A percentile compares a stretch with the other conserved stretches of the same genome.
These are phyloP conservation scores for Dasypolia templi DNA, from an alignment of 2,888 invertebrate species.

Conservation along the genomic window DNA sequence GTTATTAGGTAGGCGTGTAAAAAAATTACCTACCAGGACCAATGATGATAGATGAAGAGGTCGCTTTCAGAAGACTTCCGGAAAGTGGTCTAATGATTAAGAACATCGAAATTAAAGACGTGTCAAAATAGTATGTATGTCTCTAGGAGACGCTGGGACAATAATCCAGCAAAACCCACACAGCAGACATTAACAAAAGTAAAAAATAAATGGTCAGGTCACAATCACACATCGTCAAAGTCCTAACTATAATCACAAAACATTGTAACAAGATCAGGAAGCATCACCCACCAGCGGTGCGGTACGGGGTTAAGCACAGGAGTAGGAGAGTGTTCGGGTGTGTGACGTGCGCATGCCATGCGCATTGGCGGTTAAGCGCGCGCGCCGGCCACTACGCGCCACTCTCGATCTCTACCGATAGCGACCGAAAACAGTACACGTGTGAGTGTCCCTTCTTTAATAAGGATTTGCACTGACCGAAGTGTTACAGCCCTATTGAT, in stretches of 20 bases:
- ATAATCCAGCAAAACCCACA: neutral
- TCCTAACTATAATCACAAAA: constrained; percentile 15
- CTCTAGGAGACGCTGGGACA: too few relatives aligned
- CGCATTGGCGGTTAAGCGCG: constrained; percentile 79
- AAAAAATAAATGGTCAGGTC: neutral
- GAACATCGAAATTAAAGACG: neutral
- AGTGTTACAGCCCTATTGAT: constrained; percentile 38
- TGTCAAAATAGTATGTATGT: neutral
- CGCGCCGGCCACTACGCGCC: constrained; percentile 75
- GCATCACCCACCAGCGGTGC: constrained; percentile 32
- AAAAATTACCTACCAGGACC: neutral
- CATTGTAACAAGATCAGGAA: constrained; percentile 52
- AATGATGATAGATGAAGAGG: neutral
- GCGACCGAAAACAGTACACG: constrained; percentile 70
- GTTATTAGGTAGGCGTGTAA: neutral
- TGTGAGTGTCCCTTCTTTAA: constrained; percentile 66
- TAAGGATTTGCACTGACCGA: constrained; percentile 58
- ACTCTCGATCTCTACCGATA: constrained; percentile 73
- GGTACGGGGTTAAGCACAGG: constrained; percentile 54
- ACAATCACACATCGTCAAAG: constrained; percentile 16
- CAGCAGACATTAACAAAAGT: neutral
- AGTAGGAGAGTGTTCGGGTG: constrained; percentile 66
- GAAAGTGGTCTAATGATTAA: neutral
- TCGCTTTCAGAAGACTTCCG: too few relatives aligned
- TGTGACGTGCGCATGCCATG: constrained; percentile 61